Conservation (phyloP, 2,113 vertebrate genomes). For the Crotalus horridus region DNA sequence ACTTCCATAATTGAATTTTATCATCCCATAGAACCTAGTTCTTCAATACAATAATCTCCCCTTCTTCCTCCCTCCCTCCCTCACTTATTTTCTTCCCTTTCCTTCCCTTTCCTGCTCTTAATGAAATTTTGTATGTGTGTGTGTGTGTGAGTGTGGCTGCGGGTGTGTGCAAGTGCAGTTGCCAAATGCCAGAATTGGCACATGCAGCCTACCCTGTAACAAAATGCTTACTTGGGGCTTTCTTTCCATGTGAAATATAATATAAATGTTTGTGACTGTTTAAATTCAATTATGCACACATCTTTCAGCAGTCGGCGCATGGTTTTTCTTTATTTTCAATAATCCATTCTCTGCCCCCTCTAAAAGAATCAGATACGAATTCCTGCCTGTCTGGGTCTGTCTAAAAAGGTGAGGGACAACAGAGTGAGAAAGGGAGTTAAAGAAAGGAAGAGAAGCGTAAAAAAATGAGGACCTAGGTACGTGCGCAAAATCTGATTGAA, state of each 20-base stretch:
- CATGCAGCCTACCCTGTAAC: conserved; percentile 8
- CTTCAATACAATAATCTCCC: neutral
- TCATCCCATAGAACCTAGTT: neutral
- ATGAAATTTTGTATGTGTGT: neutral
- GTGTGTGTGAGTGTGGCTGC: neutral
- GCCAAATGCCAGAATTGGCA: conserved; percentile 4
- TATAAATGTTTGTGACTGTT: conserved; percentile 28
- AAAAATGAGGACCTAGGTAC: rapidly evolving
- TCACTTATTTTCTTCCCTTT: no score
- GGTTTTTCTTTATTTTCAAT: conserved; percentile 30
- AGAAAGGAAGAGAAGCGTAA: neutral
- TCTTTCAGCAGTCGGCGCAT: neutral
- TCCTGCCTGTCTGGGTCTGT: neutral
- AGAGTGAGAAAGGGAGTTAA: neutral
- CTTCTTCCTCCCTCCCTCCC: no score
- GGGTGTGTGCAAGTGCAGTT: neutral
- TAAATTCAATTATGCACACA: conserved; percentile 14
- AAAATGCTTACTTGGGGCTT: conserved; percentile 6
- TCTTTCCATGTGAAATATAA: conserved; percentile 26
- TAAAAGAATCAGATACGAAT: neutral
- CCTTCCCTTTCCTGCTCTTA: neutral
- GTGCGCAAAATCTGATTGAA: rapidly evolving
- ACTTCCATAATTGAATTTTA: neutral
- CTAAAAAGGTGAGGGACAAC: neutral
- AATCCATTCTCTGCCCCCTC: neutral